phyloP scores from a whole-genome alignment of 1,140 invertebrate species.

The Macrobrachium nipponense region DNA sequence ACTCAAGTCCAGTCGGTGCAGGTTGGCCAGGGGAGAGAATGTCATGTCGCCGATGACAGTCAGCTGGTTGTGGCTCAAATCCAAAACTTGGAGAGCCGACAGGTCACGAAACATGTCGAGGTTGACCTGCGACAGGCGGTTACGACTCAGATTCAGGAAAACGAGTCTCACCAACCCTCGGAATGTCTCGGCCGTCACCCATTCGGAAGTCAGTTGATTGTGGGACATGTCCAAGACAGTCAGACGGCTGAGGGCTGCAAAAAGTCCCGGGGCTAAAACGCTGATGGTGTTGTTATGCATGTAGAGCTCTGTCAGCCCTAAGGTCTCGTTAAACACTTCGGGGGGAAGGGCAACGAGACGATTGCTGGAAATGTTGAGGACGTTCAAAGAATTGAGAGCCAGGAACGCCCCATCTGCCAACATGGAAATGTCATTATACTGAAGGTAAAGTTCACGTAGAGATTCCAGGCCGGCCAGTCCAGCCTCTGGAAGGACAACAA shows the following conservation, averaged over 20 bases:
- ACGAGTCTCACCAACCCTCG: slow-evolving; percentile 84
- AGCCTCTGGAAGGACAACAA: slow-evolving; percentile 77
- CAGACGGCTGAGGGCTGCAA: slow-evolving; percentile 80
- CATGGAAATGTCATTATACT: slow-evolving; percentile 64
- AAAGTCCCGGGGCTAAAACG: slow-evolving; percentile 77
- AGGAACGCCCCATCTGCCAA: slow-evolving; percentile 82
- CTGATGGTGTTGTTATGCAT: slow-evolving; percentile 83
- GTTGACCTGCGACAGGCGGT: slow-evolving; percentile 85
- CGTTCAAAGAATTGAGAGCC: slow-evolving; percentile 80
- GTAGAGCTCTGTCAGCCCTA: slow-evolving; percentile 77
- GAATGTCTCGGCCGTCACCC: slow-evolving; percentile 84
- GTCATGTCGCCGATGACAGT: slow-evolving; percentile 72
- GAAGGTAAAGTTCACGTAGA: slow-evolving; percentile 66
- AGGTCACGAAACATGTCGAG: slow-evolving; percentile 89
- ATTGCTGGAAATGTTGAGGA: slow-evolving; percentile 84
- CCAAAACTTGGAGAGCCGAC: slow-evolving; percentile 87
- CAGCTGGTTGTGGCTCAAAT: slow-evolving; percentile 84
- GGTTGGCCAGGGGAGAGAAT: slow-evolving; percentile 85
- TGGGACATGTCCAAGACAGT: slow-evolving; percentile 85
- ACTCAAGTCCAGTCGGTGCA: slow-evolving; percentile 86
- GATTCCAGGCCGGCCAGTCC: slow-evolving; percentile 68
- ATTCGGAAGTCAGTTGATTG: slow-evolving; percentile 83
- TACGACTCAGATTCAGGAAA: slow-evolving; percentile 87
- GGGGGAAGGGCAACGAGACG: slow-evolving; percentile 80
- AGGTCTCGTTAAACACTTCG: slow-evolving; percentile 75